These are phyloP conservation scores for Thalassaphorura encarpata DNA, from an alignment of 1,140 invertebrate genomes.

Conservation along the genomic window DNA sequence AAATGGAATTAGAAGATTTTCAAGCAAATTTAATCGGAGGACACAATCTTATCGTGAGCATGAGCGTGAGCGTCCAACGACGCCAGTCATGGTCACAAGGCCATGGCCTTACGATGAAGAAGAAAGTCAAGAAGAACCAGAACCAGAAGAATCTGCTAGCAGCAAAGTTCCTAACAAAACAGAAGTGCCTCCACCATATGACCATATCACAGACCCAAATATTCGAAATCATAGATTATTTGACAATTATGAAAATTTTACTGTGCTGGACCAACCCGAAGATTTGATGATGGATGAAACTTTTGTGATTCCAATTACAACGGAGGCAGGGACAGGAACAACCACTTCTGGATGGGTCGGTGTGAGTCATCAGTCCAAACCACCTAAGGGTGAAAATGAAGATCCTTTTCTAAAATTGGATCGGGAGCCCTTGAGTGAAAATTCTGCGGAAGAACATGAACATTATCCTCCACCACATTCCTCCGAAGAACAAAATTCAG, in stretches of 20 bases:
- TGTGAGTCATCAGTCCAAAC: not conserved
- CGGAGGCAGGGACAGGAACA: not conserved
- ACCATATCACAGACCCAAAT: constrained; percentile 30
- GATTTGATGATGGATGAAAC: constrained; percentile 31
- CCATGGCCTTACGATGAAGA: not conserved
- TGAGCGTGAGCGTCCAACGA: too few species aligned
- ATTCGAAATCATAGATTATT: constrained; percentile 28
- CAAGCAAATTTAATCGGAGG: constrained; percentile 25
- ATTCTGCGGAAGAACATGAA: not conserved
- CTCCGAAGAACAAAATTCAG: not conserved
- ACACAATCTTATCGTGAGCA: too few species aligned
- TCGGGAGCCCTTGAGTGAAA: constrained; percentile 1
- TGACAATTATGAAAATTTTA: constrained; percentile 29
- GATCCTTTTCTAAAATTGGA: not conserved
- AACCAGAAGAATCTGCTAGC: not conserved
- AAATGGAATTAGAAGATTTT: constrained; percentile 14
- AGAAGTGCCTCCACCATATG: not conserved
- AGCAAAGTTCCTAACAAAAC: not conserved
- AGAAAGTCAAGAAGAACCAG: not conserved
- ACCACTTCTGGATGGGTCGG: not conserved
- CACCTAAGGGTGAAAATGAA: constrained; percentile 5
- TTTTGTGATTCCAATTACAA: not conserved
- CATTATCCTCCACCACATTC: not conserved
- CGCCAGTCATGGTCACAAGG: not conserved
- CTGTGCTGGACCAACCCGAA: constrained; percentile 25